Conservation (phyloP, 2,888 invertebrate species). For the Caprella mutica region DNA sequence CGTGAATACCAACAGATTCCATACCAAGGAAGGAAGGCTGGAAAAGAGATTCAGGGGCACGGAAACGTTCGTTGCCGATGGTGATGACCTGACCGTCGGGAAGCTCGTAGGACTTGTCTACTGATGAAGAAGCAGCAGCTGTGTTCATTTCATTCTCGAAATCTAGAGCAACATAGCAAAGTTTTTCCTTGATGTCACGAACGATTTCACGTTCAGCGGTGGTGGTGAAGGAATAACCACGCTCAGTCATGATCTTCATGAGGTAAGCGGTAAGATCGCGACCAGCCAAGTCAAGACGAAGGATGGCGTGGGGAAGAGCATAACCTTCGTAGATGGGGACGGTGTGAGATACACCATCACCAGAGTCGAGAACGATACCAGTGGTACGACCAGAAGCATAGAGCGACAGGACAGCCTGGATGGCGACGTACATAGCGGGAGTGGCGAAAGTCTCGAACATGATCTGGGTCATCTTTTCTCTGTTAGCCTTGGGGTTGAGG, state of each 20-base stretch:
- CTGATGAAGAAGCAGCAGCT: constrained; percentile 62
- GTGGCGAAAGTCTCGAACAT: too few species aligned
- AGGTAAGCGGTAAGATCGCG: constrained; percentile 47
- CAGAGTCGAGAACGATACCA: constrained; percentile 81
- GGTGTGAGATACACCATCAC: constrained; percentile 85
- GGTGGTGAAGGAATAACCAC: constrained; percentile 17
- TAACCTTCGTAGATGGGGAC: too few species aligned
- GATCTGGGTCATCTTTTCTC: too few species aligned
- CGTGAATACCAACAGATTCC: constrained; percentile 80
- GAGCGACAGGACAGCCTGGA: too few species aligned
- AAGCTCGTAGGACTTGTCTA: constrained; percentile 5
- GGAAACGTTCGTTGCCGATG: constrained; percentile 60
- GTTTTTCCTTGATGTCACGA: constrained; percentile 20
- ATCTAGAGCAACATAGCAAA: constrained; percentile 15
- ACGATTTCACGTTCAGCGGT: constrained; percentile 18
- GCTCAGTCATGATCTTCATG: constrained; percentile 46
- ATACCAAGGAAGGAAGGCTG: constrained; percentile 64
- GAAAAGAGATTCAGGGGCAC: constrained; percentile 63
- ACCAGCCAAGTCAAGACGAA: constrained; percentile 39
- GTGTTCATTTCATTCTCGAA: constrained; percentile 45
- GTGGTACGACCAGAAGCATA: constrained; percentile 91
- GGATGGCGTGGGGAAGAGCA: constrained; percentile 93
- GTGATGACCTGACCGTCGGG: constrained; percentile 6
- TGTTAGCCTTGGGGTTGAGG: too few species aligned
- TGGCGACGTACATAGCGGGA: too few species aligned